Evolutionary conservation across 2,888 invertebrate species (phyloP).

Genomic region (Fragum sueziense): DNA sequence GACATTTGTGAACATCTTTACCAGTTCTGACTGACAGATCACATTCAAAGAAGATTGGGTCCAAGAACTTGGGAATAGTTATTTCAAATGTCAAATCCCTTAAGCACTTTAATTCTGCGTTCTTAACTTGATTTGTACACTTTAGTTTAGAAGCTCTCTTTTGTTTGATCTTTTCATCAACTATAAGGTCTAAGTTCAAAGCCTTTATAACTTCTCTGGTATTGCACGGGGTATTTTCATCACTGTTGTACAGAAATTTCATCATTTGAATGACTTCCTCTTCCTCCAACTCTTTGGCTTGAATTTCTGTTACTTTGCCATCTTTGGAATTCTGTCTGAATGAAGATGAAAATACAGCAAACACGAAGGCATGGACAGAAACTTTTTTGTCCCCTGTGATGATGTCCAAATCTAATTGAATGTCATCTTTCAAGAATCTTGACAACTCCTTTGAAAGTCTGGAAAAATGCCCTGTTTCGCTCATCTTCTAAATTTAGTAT

Average conservation of each 20-base stretch:
- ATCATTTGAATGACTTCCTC: conserved; percentile 36
- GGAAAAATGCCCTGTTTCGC: conserved; percentile 43
- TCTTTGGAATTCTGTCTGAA: conserved; percentile 7
- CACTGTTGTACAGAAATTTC: conserved; percentile 48
- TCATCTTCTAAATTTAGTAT: conserved; percentile 17
- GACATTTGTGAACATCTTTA: conserved; percentile 55
- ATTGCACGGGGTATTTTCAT: conserved; percentile 10
- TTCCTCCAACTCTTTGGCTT: conserved; percentile 14
- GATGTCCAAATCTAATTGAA: conserved; percentile 38
- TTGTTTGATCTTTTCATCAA: conserved; percentile 28
- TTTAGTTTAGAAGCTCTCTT: conserved; percentile 33
- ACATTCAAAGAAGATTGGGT: conserved; percentile 11
- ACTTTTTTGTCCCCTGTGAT: conserved; percentile 28
- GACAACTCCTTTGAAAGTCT: conserved; percentile 41
- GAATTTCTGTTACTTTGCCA: not conserved
- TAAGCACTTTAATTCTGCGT: conserved; percentile 47
- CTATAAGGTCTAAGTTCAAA: conserved; percentile 41
- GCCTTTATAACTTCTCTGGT: conserved; percentile 32
- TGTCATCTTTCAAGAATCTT: conserved; percentile 35
- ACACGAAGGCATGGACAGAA: conserved; percentile 34
- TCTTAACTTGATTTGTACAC: conserved; percentile 3
- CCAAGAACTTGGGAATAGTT: conserved; percentile 39
- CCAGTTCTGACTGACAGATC: conserved; percentile 56
- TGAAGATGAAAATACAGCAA: conserved; percentile 43
- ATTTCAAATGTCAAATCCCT: conserved; percentile 53